Evolutionary conservation across 2,113 vertebrate genomes (phyloP), one percentile per base, ranked within the genome.

Genomic region (Cebidichthys violaceus): DNA sequence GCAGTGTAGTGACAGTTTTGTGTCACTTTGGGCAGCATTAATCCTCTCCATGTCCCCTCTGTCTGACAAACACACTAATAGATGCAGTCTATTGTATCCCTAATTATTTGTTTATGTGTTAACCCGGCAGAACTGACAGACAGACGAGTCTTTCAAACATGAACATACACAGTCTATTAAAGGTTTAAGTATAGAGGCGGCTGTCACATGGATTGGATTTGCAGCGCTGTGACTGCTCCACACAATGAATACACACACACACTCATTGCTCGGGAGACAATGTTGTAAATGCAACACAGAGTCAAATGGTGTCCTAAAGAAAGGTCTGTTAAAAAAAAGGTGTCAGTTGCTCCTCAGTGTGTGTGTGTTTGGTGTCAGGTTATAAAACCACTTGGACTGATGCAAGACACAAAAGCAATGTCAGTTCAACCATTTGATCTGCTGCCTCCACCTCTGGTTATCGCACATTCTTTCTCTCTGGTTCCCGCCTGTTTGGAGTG

Each of bases 151-250:
- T 35, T 35, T 75, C 29, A 64, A 24, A 54, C 24, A 14, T 4
- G 10, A 55, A 31, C 39, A 15, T 18, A 70, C 79, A 50, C 20
- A 27, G 1, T 27, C 81, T 22, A 29, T 82, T 54, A 68, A 64
- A 76, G 27, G 27, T 37, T 62, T 77, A 74, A 77, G 72, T 62
- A 78, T 14, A 60, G 69, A 72, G 68, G 22, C 50, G 18, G 7
- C 61, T 14, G 77, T 89, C 80, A 87, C 77, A 74, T 81, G 86
- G 74, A 31, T 37, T 82, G 65, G 80, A 81, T 87, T 87, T 88
- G 47, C 13, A 1, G 2, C 31, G 3, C 31, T 0, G 43, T 6
- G 64, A 33, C 68, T 39, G 45, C 68, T 72, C 37, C 43, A 64
- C 73, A 68, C 17, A 33, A 47, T 31, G 64, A 60, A 76, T 1